Evolutionary conservation across 2,888 invertebrate species (phyloP), one percentile per base, ranked within the genome.

Genomic region (Pemphredon lugubris): DNA sequence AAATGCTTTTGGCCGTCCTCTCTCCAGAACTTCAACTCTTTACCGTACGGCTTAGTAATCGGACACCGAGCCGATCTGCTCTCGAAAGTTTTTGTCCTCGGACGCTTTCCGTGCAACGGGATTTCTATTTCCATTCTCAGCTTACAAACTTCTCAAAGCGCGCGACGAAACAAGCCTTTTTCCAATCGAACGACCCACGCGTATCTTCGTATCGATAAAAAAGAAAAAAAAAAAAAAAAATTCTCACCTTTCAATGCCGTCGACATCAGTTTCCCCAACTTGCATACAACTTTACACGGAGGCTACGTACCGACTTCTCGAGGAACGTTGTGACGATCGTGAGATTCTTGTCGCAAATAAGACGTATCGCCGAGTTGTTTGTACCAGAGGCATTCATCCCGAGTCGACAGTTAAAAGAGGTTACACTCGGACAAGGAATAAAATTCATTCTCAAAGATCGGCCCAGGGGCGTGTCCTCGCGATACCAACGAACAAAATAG

Each of bases 11-110:
- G 42, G 9, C 16, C 30, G 20, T 21, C n/a, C n/a, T 30, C 51
- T 37, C 11, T 26, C n/a, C 1, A 20, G 50, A 57, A 47, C 53
- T 69, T 82, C 81, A 88, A 88, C 88, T 88, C 87, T 89, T 88
- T 87, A 82, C 87, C 74, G 69, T 81, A 64, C 66, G 73, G 86
- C 83, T 89, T 89, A 86, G 88, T 86, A 88, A 89, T 84, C 74
- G 76, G 84, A 88, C 81, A 87, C 84, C 81, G 58, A 66, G 57
- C n/a, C 55, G 48, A 75, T 75, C 76, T 73, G 69, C 59, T 64
- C 68, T 55, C 42, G 47, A 64, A 79, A 71, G 67, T 83, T 84
- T 82, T 80, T 82, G 78, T 84, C 65, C 64, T 63, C 34, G 34
- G 23, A 7, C 23, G 48, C 68, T 66, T 54, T 73, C 59, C 72